Percentiles rank a stretch among this genome's conserved stretches.
Conservation (phyloP, 2,888 invertebrate species). For the Chelonus formosanus region DNA sequence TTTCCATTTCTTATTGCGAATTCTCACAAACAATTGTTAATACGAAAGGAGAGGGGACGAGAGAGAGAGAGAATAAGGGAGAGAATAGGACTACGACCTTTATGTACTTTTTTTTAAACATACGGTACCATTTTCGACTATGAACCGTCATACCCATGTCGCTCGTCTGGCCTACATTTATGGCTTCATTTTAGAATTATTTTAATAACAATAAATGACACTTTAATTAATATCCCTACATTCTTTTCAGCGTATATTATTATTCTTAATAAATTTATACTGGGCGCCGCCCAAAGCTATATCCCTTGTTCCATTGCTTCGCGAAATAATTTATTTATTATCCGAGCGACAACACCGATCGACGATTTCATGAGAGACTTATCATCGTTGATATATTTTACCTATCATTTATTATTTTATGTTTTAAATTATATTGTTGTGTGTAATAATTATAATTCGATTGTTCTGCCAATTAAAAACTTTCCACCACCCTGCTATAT, state of each 20-base stretch:
- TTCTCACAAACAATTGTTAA: no score
- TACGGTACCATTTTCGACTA: neutral
- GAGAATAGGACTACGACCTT: no score
- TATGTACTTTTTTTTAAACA: no score
- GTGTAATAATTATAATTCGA: no score
- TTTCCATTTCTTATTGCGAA: no score
- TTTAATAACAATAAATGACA: constrained; percentile 61
- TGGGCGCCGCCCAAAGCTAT: constrained; percentile 55
- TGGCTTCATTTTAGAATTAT: constrained; percentile 47
- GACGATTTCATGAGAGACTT: neutral
- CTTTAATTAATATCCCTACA: constrained; percentile 59
- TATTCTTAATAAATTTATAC: constrained; percentile 40
- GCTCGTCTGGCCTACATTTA: constrained; percentile 37
- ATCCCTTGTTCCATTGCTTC: constrained; percentile 38
- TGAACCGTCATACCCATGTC: constrained; percentile 37
- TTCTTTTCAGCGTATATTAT: constrained; percentile 53
- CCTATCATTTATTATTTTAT: neutral
- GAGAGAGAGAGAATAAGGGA: no score
- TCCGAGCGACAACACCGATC: no score
- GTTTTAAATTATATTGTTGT: no score
- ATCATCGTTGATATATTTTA: constrained; percentile 10
- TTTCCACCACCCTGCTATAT: no score
- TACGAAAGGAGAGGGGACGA: no score
- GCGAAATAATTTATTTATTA: constrained; percentile 33
- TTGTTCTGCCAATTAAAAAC: no score